Base-by-base conservation (phyloP, 2,113 vertebrate species). In the Pterocles gutturalis region DNA sequence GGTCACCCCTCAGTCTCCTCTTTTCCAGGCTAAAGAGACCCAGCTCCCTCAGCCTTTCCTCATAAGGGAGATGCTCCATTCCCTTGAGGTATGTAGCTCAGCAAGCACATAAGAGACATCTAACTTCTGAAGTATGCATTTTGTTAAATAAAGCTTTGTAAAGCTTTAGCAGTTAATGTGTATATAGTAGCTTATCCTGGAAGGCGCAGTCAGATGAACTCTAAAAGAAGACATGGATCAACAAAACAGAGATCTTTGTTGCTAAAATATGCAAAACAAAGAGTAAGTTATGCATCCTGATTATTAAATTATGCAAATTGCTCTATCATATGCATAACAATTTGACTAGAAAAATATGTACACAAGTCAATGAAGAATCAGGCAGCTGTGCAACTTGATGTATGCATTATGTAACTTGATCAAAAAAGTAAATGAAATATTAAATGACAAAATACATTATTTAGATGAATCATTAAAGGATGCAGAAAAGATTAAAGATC, bases 301-400 rank as follows among this genome's bases (percentile, higher is more conserved):
- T 78, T 96, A 73, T 85, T 97, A 93, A 95, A 93, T 71, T 85
- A 95, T 96, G 67, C 33, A 98, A 97, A 97, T 97, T 67, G 28
- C 34, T 38, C 85, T 94, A 48, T 5, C 26, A 48, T 82, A 85
- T 29, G 71, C 93, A 96, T 79, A 97, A 87, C 38, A 93, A 92
- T 96, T 96, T 97, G 49, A 94, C 67, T 94, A 91, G 88, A 84
- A 92, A 97, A 98, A 96, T 97, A 87, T 87, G 76, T 95, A 89
- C 80, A 70, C 95, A 96, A 96, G 84, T 97, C 76, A 95, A 49
- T 91, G 91, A 87, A 92, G 71, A 96, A 92, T 93, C n/a, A 80
- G 22, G 22, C 87, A 85, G 82, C 77, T 71, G 61, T 90, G 81
- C 17, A 79, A 89, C 75, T 49, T 88, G 83, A 89, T 94, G 55